Base-by-base conservation (phyloP, 2,888 invertebrate species). In the Pseudeuparius sepicola region DNA sequence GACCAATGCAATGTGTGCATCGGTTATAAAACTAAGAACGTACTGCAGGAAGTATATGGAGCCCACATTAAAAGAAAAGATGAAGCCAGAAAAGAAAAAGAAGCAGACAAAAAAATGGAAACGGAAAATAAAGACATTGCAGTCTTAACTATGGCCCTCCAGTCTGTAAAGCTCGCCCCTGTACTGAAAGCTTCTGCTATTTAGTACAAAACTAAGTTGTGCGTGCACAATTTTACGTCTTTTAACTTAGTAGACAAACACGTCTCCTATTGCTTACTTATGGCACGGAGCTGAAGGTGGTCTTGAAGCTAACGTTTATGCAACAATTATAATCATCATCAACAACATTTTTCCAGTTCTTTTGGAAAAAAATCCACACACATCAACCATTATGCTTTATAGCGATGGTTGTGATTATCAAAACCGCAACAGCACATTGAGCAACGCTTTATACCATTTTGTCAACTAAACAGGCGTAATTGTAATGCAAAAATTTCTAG, bases 181-280 rank as follows among this genome's bases (percentile, higher is more conserved):
- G 27, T 32, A 12, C 18, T 43, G 10, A 14, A 33, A 24, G 38
- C 38, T 15, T 20, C 31, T 16, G 39, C 37, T 11, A 34, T 45
- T 33, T 43, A 45, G 28, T 43, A 41, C 24, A 43, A 45, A 39
- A 43, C 40, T 7, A 45, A 43, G 24, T 36, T 43, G 20, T 34
- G 32, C 17, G 38, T 41, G 2, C 42, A 45, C 27, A 45, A 45
- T 33, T 45, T 38, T 32, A 44, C 43, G 3, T 34, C 42, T 5
- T 45, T 38, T 24, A 42, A 43, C 24, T 29, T 45, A 24, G 28
- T 13, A 20, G 25, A 33, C 20, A 26, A 41, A 14, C 33, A 43
- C n/a, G 33, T 29, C 7, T 29, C 26, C 4, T 41, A n/a, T n/a
- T n/a, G n/a, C 38, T 31, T 43, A 43, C 28, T 38, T 35, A 29